Evolutionary conservation across 2,888 invertebrate species (phyloP).

Genomic region (Eueremaeus valkanovi): DNA sequence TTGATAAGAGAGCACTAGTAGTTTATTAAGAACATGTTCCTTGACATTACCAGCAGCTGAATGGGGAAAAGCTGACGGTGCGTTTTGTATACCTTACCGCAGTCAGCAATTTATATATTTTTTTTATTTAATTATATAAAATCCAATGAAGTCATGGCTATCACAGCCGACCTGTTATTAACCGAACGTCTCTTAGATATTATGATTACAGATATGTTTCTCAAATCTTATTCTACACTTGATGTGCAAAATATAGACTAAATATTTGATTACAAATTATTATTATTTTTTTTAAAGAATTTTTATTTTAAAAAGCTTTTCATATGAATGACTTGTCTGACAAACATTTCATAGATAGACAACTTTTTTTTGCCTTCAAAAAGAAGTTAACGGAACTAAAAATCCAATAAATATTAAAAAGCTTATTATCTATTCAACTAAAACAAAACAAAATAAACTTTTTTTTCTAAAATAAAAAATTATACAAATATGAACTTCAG

Average conservation of each 20-base stretch:
- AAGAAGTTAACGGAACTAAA: neutral
- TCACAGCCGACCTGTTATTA: neutral
- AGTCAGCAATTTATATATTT: constrained; percentile 12
- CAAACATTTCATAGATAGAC: neutral
- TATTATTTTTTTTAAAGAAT: neutral
- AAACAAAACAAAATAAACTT: neutral
- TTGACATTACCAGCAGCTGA: no score
- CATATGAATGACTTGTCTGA: neutral
- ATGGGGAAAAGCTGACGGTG: no score
- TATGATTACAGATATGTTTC: neutral
- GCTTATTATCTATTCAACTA: neutral
- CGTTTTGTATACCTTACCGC: neutral
- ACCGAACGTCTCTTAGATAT: neutral
- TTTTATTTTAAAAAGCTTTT: neutral
- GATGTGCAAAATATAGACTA: neutral
- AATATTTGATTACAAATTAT: no score
- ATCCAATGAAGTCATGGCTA: neutral
- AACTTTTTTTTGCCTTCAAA: neutral
- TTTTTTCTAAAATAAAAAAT: neutral
- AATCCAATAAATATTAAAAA: neutral
- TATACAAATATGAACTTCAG: no score
- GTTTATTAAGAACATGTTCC: neutral
- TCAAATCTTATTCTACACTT: neutral
- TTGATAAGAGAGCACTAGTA: neutral
- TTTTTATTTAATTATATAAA: neutral